These are phyloP conservation scores for Ptiloglossa arizonensis DNA, from an alignment of 1,140 invertebrate species.

Conservation along the genomic window DNA sequence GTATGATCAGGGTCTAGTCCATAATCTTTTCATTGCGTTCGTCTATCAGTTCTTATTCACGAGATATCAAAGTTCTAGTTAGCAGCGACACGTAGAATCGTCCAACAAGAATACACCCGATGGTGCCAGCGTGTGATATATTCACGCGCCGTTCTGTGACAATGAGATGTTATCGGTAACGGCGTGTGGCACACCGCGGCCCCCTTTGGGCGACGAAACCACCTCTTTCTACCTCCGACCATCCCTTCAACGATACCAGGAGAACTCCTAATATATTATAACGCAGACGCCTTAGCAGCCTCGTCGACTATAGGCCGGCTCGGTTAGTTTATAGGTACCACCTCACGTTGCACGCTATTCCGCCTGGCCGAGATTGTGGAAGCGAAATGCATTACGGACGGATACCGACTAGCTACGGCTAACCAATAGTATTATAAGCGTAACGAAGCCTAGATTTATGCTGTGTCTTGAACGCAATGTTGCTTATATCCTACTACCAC, in stretches of 20 bases:
- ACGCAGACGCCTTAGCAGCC: constrained; percentile 59
- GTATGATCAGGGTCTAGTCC: no score
- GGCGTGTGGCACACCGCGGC: constrained; percentile 52
- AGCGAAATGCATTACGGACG: constrained; percentile 62
- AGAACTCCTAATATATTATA: constrained; percentile 68
- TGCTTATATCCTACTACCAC: neutral
- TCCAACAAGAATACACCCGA: constrained; percentile 42
- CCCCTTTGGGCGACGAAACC: constrained; percentile 54
- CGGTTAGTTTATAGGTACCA: constrained; percentile 64
- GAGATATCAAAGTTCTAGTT: constrained; percentile 24
- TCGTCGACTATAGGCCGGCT: constrained; percentile 44
- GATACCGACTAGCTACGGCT: constrained; percentile 48
- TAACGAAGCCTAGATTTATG: constrained; percentile 32
- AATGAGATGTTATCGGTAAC: constrained; percentile 78
- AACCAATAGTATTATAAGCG: constrained; percentile 41
- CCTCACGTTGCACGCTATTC: constrained; percentile 60
- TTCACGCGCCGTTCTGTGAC: constrained; percentile 71
- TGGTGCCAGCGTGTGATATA: constrained; percentile 64
- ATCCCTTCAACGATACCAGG: constrained; percentile 35
- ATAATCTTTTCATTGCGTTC: no score
- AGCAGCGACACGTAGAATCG: constrained; percentile 34
- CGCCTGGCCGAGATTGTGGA: constrained; percentile 53
- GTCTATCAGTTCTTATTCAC: constrained; percentile 26
- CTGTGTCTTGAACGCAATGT: neutral
- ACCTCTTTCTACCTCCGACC: constrained; percentile 40